A percentile compares a stretch with the other conserved stretches of the same genome.
Evolutionary conservation across 2,797 vertebrate species (phyloP).

Genomic region (Acridotheres tristis): DNA sequence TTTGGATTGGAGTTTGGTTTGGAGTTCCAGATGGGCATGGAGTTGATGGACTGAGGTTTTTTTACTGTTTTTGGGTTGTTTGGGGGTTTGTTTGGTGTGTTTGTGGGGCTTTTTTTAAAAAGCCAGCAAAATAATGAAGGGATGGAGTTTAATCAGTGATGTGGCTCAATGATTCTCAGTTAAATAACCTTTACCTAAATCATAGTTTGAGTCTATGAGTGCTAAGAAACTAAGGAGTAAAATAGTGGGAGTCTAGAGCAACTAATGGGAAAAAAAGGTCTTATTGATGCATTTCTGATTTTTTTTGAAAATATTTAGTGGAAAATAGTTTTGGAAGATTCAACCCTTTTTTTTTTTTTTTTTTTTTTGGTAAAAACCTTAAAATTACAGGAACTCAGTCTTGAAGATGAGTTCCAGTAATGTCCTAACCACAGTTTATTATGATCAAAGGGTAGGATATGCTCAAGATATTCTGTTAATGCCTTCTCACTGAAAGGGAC

Average conservation of each 20-base stretch:
- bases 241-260: neutral
- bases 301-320: neutral
- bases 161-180: neutral
- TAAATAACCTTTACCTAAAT: neutral
- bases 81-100: neutral
- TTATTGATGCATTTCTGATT: neutral
- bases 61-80: neutral
- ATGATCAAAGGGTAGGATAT: neutral
- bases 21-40: neutral
- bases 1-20: neutral
- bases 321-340: neutral
- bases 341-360: neutral
- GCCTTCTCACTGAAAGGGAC: neutral
- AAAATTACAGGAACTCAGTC: neutral
- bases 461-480: neutral
- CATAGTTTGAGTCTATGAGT: neutral
- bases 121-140: neutral
- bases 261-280: neutral
- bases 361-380: neutral
- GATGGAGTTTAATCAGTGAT: neutral
- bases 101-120: neutral
- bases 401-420: neutral
- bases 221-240: neutral
- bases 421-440: neutral
- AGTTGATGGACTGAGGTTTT: neutral